These are phyloP conservation scores for Aegotheles bennettii DNA, from an alignment of 2,113 vertebrate genomes.

Conservation along the genomic window DNA sequence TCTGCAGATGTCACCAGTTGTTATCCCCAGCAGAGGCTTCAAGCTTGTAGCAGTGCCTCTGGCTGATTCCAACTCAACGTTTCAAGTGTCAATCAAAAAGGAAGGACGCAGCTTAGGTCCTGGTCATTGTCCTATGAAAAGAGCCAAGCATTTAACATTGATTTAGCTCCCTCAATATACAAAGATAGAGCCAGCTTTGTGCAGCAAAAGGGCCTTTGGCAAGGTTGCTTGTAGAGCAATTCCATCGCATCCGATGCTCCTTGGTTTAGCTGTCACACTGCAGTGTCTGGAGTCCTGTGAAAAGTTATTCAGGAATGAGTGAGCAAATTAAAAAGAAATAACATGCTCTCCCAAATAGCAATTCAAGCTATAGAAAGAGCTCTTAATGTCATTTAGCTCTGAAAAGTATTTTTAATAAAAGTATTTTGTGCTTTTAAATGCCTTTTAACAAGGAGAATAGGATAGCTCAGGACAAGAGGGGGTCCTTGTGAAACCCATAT, in stretches of 20 bases:
- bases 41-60: constrained; percentile 95
- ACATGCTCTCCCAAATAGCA: constrained; percentile 77
- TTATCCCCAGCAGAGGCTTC: constrained; percentile 93
- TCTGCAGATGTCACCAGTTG: constrained; percentile 99
- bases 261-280: constrained; percentile 89
- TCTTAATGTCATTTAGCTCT: constrained; percentile 78
- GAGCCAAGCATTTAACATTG: constrained; percentile 96
- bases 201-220: constrained; percentile 90
- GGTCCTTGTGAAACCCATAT: constrained; percentile 1
- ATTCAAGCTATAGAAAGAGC: constrained; percentile 61
- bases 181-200: constrained; percentile 90
- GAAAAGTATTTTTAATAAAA: constrained; percentile 72
- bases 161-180: constrained; percentile 93
- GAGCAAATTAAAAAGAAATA: constrained; percentile 85
- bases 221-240: constrained; percentile 98
- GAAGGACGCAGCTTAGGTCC: constrained; percentile 89
- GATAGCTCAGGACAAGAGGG: background rate
- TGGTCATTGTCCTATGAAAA: constrained; percentile 98
- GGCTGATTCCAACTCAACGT: constrained; percentile 94
- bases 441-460: constrained; percentile 51
- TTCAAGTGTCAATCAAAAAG: constrained; percentile 99
- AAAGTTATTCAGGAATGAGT: constrained; percentile 84
- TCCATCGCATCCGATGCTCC: constrained; percentile 79
- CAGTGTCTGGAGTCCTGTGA: constrained; percentile 84
- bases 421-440: constrained; percentile 61